Percentiles rank a stretch among this genome's conserved stretches.
Evolutionary conservation across 2,797 vertebrate genomes (phyloP).

Genomic region (Eupleurogrammus muticus): DNA sequence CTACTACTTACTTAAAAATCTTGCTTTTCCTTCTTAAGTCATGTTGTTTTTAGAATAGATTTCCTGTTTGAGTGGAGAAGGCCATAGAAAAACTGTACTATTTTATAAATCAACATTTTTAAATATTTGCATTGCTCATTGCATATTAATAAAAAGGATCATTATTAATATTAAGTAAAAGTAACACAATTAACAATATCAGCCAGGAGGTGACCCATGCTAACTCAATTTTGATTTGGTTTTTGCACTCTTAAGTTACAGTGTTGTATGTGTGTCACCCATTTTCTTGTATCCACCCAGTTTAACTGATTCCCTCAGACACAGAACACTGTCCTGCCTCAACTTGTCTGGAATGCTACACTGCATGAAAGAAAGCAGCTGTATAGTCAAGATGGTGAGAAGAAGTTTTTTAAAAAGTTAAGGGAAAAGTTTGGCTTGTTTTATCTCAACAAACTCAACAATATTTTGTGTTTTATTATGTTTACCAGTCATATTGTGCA

Average conservation of each 20-base stretch:
- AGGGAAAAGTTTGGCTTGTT: conserved; percentile 28
- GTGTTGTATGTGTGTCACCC: conserved; percentile 46
- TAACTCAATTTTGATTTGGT: conserved; percentile 23
- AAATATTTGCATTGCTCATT: background rate
- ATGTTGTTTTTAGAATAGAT: conserved; percentile 55
- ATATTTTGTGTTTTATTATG: conserved; percentile 11
- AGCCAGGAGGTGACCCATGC: conserved; percentile 12
- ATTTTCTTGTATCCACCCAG: conserved; percentile 57
- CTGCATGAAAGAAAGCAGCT: conserved; percentile 42
- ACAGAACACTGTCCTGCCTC: conserved; percentile 51
- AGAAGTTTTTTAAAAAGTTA: conserved; percentile 15
- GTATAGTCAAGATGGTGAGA: conserved; percentile 29
- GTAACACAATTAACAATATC: conserved; percentile 10
- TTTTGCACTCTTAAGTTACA: conserved; percentile 20
- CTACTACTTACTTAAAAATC: too few species aligned
- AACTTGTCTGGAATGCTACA: conserved; percentile 77
- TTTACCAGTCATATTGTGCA: conserved; percentile 19
- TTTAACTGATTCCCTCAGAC: conserved; percentile 64
- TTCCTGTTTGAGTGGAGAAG: conserved; percentile 43
- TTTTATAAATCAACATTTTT: conserved; percentile 36
- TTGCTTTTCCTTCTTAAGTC: conserved; percentile 47
- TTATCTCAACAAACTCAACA: conserved; percentile 4
- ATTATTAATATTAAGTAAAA: conserved; percentile 13
- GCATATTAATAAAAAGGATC: background rate
- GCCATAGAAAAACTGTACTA: conserved; percentile 17